Conservation (phyloP, 2,888 invertebrate species). For the Cephonodes hylas region DNA sequence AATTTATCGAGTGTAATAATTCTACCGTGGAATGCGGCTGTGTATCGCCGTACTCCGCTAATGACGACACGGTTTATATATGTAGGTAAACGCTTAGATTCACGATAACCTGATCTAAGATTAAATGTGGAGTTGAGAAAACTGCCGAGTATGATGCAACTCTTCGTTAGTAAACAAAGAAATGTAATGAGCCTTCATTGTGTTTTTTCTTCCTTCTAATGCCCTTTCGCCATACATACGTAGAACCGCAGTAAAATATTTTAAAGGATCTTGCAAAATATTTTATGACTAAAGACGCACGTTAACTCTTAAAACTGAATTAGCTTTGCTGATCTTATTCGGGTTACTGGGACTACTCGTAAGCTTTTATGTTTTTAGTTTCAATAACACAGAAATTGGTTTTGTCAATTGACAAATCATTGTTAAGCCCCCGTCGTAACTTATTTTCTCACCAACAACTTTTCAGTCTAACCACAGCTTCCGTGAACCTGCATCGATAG, state of each 20-base stretch:
- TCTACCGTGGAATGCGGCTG: slow-evolving; percentile 40
- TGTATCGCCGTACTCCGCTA: slow-evolving; percentile 29
- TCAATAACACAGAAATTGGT: too few species aligned
- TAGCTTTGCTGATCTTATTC: too few species aligned
- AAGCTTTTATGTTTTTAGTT: too few species aligned
- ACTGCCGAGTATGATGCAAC: background rate
- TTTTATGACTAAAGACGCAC: too few species aligned
- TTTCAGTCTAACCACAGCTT: too few species aligned
- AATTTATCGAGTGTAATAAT: background rate
- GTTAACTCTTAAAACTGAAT: too few species aligned
- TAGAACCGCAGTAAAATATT: background rate
- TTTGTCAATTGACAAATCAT: too few species aligned
- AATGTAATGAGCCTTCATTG: background rate
- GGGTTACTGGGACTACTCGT: too few species aligned
- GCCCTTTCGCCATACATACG: background rate
- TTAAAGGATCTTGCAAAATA: too few species aligned
- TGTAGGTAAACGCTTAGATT: slow-evolving; percentile 28
- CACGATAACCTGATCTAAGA: slow-evolving; percentile 32
- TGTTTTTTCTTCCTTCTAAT: background rate
- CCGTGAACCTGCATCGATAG: too few species aligned
- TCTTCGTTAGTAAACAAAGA: background rate
- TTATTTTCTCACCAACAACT: too few species aligned
- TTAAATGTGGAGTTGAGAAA: slow-evolving; percentile 18
- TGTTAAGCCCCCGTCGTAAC: too few species aligned
- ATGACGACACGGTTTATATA: slow-evolving; percentile 40